Evolutionary conservation across 2,888 invertebrate species (phyloP), one percentile per base, ranked within the genome.

Genomic region (Drosophila villosipedis): DNA sequence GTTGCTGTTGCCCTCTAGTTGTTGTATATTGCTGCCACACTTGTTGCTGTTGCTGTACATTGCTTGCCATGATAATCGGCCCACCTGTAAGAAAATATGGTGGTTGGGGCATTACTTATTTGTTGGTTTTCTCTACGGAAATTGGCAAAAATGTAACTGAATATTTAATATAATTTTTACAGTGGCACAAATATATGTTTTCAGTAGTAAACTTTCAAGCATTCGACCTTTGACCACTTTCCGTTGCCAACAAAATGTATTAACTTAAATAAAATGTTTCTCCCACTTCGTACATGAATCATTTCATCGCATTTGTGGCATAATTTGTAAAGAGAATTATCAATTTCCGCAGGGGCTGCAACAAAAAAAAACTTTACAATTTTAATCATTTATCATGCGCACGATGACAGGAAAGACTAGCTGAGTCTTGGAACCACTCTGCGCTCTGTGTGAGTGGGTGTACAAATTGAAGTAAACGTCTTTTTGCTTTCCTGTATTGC

Each of bases 41-140:
- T 76, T 79, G 80, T 89, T 85, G 86, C 77, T 86, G 83, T 83
- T 83, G 90, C 89, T 92, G 90, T 88, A 81, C 92, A 92, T 92
- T 91, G 92, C 92, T 91, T 92, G 92, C 92, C 92, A 92, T 92
- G 92, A 92, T 93, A 93, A 91, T 89, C 88, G 92, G 91, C 92
- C 92, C 92, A 92, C 92, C 92, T 92, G 67, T 67, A 82, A 37
- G 16, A 47, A 35, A 37, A 49, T 22, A 35, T 12, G 33, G 4
- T 25, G 4, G 14, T 25, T 39, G 6, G 7, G 2, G 19, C 7
- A 19, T 57, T 30, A 39, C 6, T 67, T 50, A 57, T 28, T 68
- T 50, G 22, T 33, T 52, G 37, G n/a, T 33, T 5, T 50, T 9
- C 55, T 19, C 7, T 5, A 12, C 39, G 68, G 68, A 67, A 68